phyloP scores from a whole-genome alignment of 2,113 vertebrate genomes.

The Pelusios castaneus region DNA sequence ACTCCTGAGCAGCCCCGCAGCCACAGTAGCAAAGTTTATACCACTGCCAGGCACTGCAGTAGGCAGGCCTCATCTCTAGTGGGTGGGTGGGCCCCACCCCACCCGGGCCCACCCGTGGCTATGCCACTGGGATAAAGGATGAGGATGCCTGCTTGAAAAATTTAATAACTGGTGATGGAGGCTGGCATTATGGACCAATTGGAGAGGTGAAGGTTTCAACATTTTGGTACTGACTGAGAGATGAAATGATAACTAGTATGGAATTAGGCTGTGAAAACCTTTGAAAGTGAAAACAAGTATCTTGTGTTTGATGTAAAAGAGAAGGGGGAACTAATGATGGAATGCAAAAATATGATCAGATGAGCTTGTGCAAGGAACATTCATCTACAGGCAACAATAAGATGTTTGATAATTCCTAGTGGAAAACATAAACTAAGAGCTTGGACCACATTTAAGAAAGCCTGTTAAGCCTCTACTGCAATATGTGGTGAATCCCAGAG shows the following conservation, averaged over 20 bases:
- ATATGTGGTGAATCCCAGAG: not conserved
- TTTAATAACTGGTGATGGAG: not conserved
- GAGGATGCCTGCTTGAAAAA: not conserved
- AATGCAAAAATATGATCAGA: not conserved
- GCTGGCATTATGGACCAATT: not conserved
- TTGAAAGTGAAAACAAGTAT: not conserved
- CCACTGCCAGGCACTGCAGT: too few relatives aligned
- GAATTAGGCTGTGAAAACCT: not conserved
- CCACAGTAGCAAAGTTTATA: too few relatives aligned
- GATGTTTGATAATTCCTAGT: not conserved
- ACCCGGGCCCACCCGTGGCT: too few relatives aligned
- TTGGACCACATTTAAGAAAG: not conserved
- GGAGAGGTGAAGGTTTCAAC: not conserved
- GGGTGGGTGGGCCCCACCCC: too few relatives aligned
- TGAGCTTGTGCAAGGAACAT: not conserved
- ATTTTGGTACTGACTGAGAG: not conserved
- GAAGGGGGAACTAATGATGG: not conserved
- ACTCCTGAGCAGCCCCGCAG: too few relatives aligned
- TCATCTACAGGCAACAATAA: slow-evolving; percentile 33
- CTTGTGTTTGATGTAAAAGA: not conserved
- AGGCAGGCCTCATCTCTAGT: too few relatives aligned
- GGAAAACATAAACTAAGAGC: slow-evolving; percentile 14
- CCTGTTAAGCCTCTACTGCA: not conserved
- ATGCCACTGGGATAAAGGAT: too few relatives aligned
- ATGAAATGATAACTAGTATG: not conserved